phyloP scores from a whole-genome alignment of 2,888 invertebrate genomes.

The Galeruca laticollis region DNA sequence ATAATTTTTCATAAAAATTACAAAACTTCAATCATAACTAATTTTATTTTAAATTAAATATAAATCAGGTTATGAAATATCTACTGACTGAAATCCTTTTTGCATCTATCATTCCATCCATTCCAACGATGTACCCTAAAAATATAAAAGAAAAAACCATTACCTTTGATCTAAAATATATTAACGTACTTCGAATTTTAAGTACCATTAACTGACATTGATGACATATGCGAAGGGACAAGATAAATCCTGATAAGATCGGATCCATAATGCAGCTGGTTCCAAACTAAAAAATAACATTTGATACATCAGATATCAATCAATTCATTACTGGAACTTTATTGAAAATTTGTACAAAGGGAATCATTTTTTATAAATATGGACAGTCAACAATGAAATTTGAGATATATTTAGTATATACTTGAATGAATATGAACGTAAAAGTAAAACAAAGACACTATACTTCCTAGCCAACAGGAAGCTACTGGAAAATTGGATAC shows the following conservation, averaged over 20 bases:
- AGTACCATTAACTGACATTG: conserved; percentile 45
- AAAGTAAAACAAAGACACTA: too few species aligned
- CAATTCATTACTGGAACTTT: conserved; percentile 50
- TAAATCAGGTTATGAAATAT: too few species aligned
- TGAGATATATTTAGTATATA: too few species aligned
- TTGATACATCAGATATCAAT: conserved; percentile 61
- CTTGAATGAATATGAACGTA: too few species aligned
- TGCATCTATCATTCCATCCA: background rate
- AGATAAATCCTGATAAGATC: conserved; percentile 63
- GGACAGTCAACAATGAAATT: too few species aligned
- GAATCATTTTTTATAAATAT: too few species aligned
- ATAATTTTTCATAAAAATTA: too few species aligned
- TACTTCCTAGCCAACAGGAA: too few species aligned
- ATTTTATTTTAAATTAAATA: too few species aligned
- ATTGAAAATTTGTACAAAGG: too few species aligned
- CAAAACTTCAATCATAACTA: too few species aligned
- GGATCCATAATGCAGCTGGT: conserved; percentile 61
- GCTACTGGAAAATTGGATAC: too few species aligned
- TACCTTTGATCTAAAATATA: conserved; percentile 25
- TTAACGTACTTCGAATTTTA: conserved; percentile 23
- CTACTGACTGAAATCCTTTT: background rate
- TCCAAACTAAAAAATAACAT: conserved; percentile 64
- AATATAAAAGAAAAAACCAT: conserved; percentile 7
- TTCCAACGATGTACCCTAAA: background rate
- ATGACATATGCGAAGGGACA: conserved; percentile 63